Evolutionary conservation across 2,113 vertebrate species (phyloP), one percentile per base, ranked within the genome.

Genomic region (Pangasianodon gigas): DNA sequence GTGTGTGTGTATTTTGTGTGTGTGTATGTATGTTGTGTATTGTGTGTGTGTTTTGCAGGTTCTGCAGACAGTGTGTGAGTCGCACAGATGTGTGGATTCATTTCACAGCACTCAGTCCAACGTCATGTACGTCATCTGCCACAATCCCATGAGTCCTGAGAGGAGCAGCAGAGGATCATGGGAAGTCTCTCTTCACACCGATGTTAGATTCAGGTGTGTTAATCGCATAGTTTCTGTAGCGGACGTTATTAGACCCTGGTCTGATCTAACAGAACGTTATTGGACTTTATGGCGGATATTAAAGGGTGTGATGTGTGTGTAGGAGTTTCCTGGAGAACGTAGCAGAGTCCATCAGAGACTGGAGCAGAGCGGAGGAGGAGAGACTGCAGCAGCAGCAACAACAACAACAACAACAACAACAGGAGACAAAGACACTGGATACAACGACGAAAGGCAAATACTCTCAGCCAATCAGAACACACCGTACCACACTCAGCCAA

Each of bases 281-380:
- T 37, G 74, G 44, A n/a, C 24, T 44, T 37, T 7, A 79, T 69
- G 16, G 65, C 4, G n/a, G 32, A 11, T 48, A 6, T 86, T 21
- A 16, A 86, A 2, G 2, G 41, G 54, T 88, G 5, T 56, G 32
- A 24, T 90, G 4, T 88, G 44, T 7, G 71, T 62, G n/a, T 71
- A 96, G 98, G 92, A 97, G 87, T 88, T 99, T 98, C 91, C 94
- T 99, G 60, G 97, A 98, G 93, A 91, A 98, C 83, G 96, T 99
- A 84, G 96, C 97, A 6, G 90, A 94, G 6, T 96, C 83, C 21
- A 94, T 99, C 90, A 93, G 95, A 88, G 95, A 97, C 0, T 99
- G 98, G 98, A 93, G 94, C 3, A 94, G 87, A 91, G 93, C 95
- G 65, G 97, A 98, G 92, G 97, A 98, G 93, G 92, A 67, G 19